Conservation (phyloP, 2,797 vertebrate genomes). For the Notolabrus celidotus region DNA sequence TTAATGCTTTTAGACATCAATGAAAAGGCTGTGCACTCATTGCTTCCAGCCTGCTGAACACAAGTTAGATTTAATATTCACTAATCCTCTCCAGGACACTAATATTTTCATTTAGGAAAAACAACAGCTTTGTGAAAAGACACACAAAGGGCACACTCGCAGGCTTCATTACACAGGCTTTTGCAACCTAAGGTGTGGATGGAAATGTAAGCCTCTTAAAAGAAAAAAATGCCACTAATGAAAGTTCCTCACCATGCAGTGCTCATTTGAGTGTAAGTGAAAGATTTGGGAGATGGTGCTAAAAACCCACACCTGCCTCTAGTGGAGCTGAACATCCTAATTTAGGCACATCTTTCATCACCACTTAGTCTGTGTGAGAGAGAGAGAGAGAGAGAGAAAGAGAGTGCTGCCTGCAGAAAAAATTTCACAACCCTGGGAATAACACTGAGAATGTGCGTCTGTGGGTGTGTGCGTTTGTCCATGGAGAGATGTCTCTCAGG, state of each 20-base stretch:
- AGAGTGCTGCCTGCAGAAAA: slow-evolving; percentile 36
- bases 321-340: slow-evolving; percentile 53
- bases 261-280: slow-evolving; percentile 45
- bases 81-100: slow-evolving; percentile 25
- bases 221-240: slow-evolving; percentile 48
- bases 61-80: slow-evolving; percentile 38
- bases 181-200: slow-evolving; percentile 45
- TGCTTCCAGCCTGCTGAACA: not conserved
- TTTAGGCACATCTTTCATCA: slow-evolving; percentile 65
- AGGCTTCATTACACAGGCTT: slow-evolving; percentile 32
- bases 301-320: slow-evolving; percentile 54
- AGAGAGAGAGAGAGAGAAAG: slow-evolving; percentile 4
- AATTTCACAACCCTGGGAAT: slow-evolving; percentile 37
- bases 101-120: slow-evolving; percentile 41
- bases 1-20: slow-evolving; percentile 1
- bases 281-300: slow-evolving; percentile 52
- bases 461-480: slow-evolving; percentile 13
- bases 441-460: slow-evolving; percentile 17
- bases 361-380: slow-evolving; percentile 41
- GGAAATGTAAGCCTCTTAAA: slow-evolving; percentile 42
- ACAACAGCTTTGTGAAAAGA: slow-evolving; percentile 25
- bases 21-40: not conserved
- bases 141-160: slow-evolving; percentile 10
- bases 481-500: slow-evolving; percentile 36
- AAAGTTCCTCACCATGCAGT: slow-evolving; percentile 46